Evolutionary conservation across 2,113 vertebrate species (phyloP).

Genomic region (Calcarius ornatus): DNA sequence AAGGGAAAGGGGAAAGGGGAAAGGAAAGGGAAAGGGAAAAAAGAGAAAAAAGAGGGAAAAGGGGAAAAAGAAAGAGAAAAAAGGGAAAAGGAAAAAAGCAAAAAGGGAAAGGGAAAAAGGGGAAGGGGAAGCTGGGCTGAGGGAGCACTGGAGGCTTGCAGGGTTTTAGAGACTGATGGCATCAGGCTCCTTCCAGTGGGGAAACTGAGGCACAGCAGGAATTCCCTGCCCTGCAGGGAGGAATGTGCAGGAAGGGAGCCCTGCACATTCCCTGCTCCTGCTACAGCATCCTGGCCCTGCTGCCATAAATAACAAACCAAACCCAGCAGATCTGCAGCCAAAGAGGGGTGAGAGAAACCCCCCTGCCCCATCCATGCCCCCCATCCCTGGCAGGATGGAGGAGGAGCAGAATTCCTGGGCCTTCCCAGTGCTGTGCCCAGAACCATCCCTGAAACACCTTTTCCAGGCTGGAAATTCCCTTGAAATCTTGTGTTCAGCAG

Average conservation of each 20-base stretch:
- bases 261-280: neutral
- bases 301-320: neutral
- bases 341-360: neutral
- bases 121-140: neutral
- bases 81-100: no score
- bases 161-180: fast-evolving
- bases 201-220: neutral
- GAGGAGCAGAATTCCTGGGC: neutral
- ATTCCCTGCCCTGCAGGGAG: neutral
- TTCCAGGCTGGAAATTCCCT: neutral
- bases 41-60: no score
- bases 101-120: no score
- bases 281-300: neutral
- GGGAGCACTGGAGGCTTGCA: neutral
- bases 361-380: neutral
- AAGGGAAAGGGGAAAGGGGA: fast-evolving
- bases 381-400: neutral
- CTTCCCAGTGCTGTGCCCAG: fast-evolving
- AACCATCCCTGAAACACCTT: neutral
- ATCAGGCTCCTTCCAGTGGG: neutral
- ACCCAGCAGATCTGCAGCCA: neutral
- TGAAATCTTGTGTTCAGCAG: neutral
- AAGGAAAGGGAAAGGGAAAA: no score
- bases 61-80: no score
- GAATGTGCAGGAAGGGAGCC: fast-evolving